Conservation (phyloP, 2,888 invertebrate species). For the Pediacus dermestoides region DNA sequence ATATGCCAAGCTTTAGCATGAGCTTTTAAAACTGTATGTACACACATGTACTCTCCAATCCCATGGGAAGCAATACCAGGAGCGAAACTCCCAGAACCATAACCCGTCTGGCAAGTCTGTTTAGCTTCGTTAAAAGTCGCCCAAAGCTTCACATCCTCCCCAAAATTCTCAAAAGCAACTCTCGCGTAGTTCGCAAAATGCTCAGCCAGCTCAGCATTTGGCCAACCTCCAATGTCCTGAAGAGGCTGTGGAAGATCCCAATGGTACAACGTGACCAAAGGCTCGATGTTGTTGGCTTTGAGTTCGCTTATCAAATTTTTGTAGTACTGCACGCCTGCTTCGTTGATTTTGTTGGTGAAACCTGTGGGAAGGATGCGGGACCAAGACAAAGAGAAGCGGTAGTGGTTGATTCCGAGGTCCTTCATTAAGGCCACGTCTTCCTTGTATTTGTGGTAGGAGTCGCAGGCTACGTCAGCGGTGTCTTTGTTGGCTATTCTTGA, state of each 20-base stretch:
- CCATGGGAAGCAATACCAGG: slow-evolving; percentile 46
- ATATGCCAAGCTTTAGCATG: slow-evolving; percentile 63
- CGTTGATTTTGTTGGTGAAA: slow-evolving; percentile 61
- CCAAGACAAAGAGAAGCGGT: slow-evolving; percentile 47
- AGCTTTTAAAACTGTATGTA: slow-evolving; percentile 61
- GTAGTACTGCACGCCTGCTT: slow-evolving; percentile 58
- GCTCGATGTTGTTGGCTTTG: slow-evolving; percentile 53
- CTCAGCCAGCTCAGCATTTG: slow-evolving; percentile 53
- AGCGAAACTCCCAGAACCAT: slow-evolving; percentile 32
- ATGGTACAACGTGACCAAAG: slow-evolving; percentile 54
- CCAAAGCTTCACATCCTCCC: slow-evolving; percentile 48
- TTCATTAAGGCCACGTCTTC: slow-evolving; percentile 60
- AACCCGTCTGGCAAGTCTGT: slow-evolving; percentile 32
- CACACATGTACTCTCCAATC: slow-evolving; percentile 59
- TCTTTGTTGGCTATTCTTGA: slow-evolving; percentile 53
- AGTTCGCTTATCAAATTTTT: slow-evolving; percentile 42
- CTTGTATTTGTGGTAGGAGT: slow-evolving; percentile 63
- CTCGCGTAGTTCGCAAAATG: slow-evolving; percentile 57
- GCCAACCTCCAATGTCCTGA: slow-evolving; percentile 48
- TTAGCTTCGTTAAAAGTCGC: slow-evolving; percentile 55
- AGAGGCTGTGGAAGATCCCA: slow-evolving; percentile 57
- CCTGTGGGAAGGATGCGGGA: slow-evolving; percentile 58
- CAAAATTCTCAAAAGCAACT: slow-evolving; percentile 42
- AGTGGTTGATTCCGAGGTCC: slow-evolving; percentile 55
- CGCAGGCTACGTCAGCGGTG: slow-evolving; percentile 62